Conservation (phyloP, 2,797 vertebrate species). For the Tragopan temminckii region DNA sequence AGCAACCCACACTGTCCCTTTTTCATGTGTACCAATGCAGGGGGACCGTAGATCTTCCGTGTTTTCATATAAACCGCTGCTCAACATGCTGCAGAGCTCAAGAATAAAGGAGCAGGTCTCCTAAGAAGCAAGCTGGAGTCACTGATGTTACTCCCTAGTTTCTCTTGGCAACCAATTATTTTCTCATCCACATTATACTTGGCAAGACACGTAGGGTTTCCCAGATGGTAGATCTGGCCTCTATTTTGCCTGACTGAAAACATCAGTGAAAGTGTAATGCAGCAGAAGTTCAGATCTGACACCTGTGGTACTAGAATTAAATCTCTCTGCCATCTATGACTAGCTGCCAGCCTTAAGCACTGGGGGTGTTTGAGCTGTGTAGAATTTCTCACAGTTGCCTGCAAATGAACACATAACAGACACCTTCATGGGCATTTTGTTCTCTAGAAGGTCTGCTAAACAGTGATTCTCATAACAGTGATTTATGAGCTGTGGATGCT, state of each 20-base stretch:
- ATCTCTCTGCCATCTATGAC: neutral
- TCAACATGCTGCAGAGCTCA: neutral
- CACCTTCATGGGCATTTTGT: neutral
- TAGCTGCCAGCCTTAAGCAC: constrained; percentile 19
- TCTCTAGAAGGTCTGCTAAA: neutral
- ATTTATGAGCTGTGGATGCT: neutral
- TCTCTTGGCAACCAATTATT: constrained; percentile 45
- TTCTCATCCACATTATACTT: constrained; percentile 14
- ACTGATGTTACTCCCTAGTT: neutral
- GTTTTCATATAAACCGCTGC: neutral
- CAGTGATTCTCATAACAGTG: neutral
- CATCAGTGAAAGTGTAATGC: neutral
- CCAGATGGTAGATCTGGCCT: constrained; percentile 19
- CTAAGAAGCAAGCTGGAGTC: neutral
- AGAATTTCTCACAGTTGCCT: neutral
- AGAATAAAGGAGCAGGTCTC: neutral
- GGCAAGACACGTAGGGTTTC: neutral
- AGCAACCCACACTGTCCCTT: neutral
- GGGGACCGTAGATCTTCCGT: neutral
- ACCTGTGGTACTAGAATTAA: constrained; percentile 14
- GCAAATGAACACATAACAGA: neutral
- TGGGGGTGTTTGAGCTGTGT: neutral
- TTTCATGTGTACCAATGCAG: neutral
- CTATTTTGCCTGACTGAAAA: constrained; percentile 3
- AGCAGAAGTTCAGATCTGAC: constrained; percentile 6